Evolutionary conservation across 2,888 invertebrate species (phyloP), one percentile per base, ranked within the genome.

Genomic region (Dascillus cervinus): DNA sequence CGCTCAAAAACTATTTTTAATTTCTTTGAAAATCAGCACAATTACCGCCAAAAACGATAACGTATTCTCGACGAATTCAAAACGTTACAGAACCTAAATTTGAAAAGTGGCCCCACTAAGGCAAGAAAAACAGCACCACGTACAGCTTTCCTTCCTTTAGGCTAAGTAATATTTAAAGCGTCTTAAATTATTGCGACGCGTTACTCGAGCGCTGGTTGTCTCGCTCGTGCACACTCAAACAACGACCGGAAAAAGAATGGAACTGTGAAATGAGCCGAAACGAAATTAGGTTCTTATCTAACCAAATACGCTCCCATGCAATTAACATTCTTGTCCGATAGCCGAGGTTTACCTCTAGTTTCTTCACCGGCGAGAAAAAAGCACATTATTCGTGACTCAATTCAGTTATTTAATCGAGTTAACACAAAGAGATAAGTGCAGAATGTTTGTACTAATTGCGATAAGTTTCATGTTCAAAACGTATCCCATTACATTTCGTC

Each of bases 281-380:
- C 17, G 17, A 12, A 3, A 25, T 15, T 34, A 22, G 12, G 23
- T 36, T 22, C 33, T 31, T 34, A 34, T 24, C 29, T 34, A 37
- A 37, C 34, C 24, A 37, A 36, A 39, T n/a, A 35, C 36, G 39
- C 39, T 32, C 39, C 39, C 36, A 35, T 26, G 33, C 36, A 39
- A 41, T 41, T 39, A 41, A 39, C 41, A 41, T 41, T 41, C 41
- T 34, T 17, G 29, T 14, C 26, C 17, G 22, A 26, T 34, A 31
- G 26, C 23, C 26, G 25, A 30, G 21, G 30, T 41, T 38, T 33
- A 29, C 36, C 36, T 41, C 31, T 29, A 28, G 29, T 32, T 37
- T 24, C 22, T 26, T 20, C 26, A 26, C 27, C 15, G 12, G 5
- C 14, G 17, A 13, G 19, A 29, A 33, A 30, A 32, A 19, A 8